Base-by-base conservation (phyloP, 1,140 invertebrate species). In the Heliconius hermathena region DNA sequence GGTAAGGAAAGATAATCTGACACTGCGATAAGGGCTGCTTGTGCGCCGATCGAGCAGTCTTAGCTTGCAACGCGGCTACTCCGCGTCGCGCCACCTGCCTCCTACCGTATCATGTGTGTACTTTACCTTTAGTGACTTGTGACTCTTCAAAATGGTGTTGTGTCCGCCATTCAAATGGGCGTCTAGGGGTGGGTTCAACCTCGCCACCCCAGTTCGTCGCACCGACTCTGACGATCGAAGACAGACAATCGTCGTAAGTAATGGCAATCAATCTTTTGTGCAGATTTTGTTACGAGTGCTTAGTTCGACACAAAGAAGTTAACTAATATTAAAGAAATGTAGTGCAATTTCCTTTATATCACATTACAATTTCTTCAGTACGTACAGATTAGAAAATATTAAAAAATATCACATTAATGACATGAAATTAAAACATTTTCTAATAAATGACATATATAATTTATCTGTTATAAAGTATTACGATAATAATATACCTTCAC, bases 111-210 rank as follows among this genome's bases (percentile, higher is more conserved):
- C 74, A 83, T 85, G 83, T 29, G 49, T 18, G 52, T n/a, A 73
- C n/a, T 33, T 13, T 73, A 20, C 18, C 11, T 71, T 71, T 26
- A 29, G 70, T 70, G 60, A 71, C 38, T 57, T 38, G 38, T 41
- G 76, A 71, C 73, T 57, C 60, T 81, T 22, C 41, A 91, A 86
- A 77, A 95, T 95, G 94, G 94, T 94, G 76, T 81, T 94, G 81
- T 95, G 94, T 83, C 93, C 93, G 33, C 93, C 92, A 29, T 94
- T 95, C 82, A 86, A 84, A 79, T 94, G 90, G 90, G 84, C 88
- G 13, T 87, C 89, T 11, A 93, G 87, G 76, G 90, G 91, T 76
- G 89, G 91, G 20, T 93, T 92, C 73, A 91, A 91, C 77, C 82
- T 94, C 3, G 82, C 83, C 13, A 88, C 83, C n/a, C 80, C 79